Evolutionary conservation across 92 coral and sea anemone species (phyloP), one percentile per base, ranked within the genome.

Genomic region (Anthopleura xanthogrammica): DNA sequence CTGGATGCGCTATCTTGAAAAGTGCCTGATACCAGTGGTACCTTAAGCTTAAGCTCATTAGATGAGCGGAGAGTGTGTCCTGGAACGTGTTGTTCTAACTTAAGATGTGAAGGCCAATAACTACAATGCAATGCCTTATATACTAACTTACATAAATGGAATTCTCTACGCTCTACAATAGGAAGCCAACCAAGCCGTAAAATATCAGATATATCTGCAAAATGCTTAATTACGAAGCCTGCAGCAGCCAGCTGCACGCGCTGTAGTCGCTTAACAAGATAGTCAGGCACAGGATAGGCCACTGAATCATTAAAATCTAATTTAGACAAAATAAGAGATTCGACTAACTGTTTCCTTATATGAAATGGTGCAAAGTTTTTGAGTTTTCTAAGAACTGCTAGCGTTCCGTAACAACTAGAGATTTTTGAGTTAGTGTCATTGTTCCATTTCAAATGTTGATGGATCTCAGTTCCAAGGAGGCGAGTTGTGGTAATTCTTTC

Each of bases 291-390:
- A 16, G 88, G 88, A 55, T 79, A 68, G 60, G 57, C 23, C 12
- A 79, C 85, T 20, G 73, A 46, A 71, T 86, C 89, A 65, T 86
- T 80, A 80, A 79, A 86, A 72, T 80, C 85, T 24, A 86, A 80
- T 80, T 80, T 80, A 9, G 86, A 41, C 80, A 80, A 57, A 20
- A 86, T 76, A 22, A 83, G 87, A 22, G 23, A 52, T 82, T 83
- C 83, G 16, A 80, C 85, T 64, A 86, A 16, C 60, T 72, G 85
- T 66, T 86, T 86, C 72, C 75, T 86, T 52, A 86, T 16, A 55
- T 80, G 75, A 71, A 80, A 86, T 0, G 86, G 86, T 24, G 89
- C 86, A 52, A 72, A 74, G 70, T 80, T 80, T 64, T 80, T 86
- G 85, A 86, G 87, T 60, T 72, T 80, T 84, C 36, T 65, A 19